Evolutionary conservation across 1,140 invertebrate species (phyloP), one percentile per base, ranked within the genome.

Genomic region (Lepidotrigona ventralis): DNA sequence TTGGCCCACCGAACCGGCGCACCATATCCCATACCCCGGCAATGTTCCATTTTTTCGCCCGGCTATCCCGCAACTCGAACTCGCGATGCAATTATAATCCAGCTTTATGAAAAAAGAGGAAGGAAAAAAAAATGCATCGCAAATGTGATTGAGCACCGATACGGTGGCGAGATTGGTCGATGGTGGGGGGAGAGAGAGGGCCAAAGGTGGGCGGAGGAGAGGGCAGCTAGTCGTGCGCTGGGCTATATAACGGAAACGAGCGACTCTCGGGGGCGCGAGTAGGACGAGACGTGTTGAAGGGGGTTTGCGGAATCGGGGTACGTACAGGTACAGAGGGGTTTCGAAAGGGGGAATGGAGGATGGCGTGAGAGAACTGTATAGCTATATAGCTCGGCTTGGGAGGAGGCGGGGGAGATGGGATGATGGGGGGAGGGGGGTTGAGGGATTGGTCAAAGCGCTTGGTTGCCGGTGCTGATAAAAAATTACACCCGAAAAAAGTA

Each of bases 71-170:
- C 88, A 89, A 90, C 90, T 93, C 92, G 92, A 93, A 92, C 93
- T 94, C 91, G 91, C 92, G 93, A 93, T 93, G 93, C 93, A 94
- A 94, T 94, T 94, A 94, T 94, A 94, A 94, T 94, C 92, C 93
- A 93, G 93, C 93, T 94, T 94, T 94, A 93, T 94, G 92, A 92
- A 94, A 94, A 91, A 91, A 91, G 90, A 88, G 83, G 86, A 89
- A 89, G 77, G 86, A 88, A 90, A 88, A 86, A 88, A 92, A 93
- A 93, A 93, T 94, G 93, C 93, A 94, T 94, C 92, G 91, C 93
- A 93, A 94, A 94, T 94, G 92, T 94, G 93, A 94, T 94, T 93
- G 93, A 94, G 93, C 92, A 93, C 92, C 92, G 93, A 93, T 93
- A 94, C 92, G 90, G 85, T 85, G 88, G 90, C 89, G 91, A 92